Evolutionary conservation across 2,888 invertebrate genomes (phyloP), one percentile per base, ranked within the genome.

Genomic region (Agrotis segetum): DNA sequence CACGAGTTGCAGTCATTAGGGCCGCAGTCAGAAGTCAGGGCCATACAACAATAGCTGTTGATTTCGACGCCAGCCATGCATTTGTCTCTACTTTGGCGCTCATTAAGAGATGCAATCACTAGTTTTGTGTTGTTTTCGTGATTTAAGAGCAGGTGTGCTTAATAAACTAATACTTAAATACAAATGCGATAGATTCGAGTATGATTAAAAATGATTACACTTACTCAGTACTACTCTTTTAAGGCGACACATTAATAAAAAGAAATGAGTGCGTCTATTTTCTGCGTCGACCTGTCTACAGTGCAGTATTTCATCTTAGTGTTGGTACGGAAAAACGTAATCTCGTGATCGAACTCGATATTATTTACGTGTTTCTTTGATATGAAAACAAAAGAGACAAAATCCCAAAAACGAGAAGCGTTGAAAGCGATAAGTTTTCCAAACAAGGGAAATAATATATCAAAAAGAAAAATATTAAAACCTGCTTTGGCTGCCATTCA

Each of bases 31-130:
- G 56, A 84, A 88, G 85, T 88, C 91, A 91, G 87, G 90, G 89
- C 71, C 86, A 74, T 29, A 70, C 71, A 71, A 92, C 89, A 92
- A 92, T 90, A 87, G 88, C 85, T 84, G 90, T 81, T 90, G 89
- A 91, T 83, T 83, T 82, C 68, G 73, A 71, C 77, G 82, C 83
- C 86, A 86, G 87, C 81, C 81, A 79, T 87, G 82, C 82, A 82
- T 82, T 83, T 85, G 83, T 85, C 74, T 81, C 67, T 74, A 68
- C 61, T 72, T 55, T 76, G 64, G 73, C 11, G 55, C 67, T 71
- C 69, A 77, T 81, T 81, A 74, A 4, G 62, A 75, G 76, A 80
- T 72, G 67, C 46, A 66, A 79, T 77, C 79, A 56, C 24, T 34
- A 52, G 59, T 68, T 70, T 81, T 75, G 67, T 81, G 49, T 62